A percentile compares a stretch with the other conserved stretches of the same genome.
Evolutionary conservation across 2,797 vertebrate genomes (phyloP).

Genomic region (Fistularia tabacaria): DNA sequence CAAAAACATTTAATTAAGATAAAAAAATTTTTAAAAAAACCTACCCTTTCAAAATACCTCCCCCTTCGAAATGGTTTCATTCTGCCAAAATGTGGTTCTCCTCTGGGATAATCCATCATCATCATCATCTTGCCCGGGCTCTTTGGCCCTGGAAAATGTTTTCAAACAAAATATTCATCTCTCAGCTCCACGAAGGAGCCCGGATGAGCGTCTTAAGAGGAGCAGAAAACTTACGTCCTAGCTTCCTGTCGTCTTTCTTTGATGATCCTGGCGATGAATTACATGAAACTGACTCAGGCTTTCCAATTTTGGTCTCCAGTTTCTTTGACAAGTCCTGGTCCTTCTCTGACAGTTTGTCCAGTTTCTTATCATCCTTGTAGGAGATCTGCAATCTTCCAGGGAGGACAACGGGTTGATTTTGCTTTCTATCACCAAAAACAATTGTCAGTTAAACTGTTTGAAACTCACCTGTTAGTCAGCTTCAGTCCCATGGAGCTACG

Average conservation of each 20-base stretch:
- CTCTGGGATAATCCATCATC: slow-evolving; percentile 80
- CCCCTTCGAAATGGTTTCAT: slow-evolving; percentile 84
- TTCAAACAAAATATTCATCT: neutral
- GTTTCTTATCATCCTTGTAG: slow-evolving; percentile 92
- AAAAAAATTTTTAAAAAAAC: neutral
- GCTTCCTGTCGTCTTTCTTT: slow-evolving; percentile 92
- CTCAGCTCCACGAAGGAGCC: neutral
- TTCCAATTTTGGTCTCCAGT: slow-evolving; percentile 82
- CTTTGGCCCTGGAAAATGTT: slow-evolving; percentile 74
- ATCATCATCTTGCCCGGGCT: slow-evolving; percentile 86
- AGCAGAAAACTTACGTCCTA: slow-evolving; percentile 78
- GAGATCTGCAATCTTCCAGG: slow-evolving; percentile 73
- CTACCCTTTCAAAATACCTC: slow-evolving; percentile 86
- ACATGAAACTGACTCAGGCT: slow-evolving; percentile 76
- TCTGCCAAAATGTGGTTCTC: slow-evolving; percentile 75
- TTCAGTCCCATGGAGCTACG: slow-evolving; percentile 79
- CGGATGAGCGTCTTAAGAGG: neutral
- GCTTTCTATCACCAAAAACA: neutral
- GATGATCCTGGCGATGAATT: slow-evolving; percentile 73
- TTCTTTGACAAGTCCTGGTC: slow-evolving; percentile 89
- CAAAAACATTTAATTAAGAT: neutral
- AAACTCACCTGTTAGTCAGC: slow-evolving; percentile 73
- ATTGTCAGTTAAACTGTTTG: neutral
- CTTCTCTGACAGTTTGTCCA: slow-evolving; percentile 90
- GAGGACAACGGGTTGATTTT: neutral